Base-by-base conservation (phyloP, 2,888 invertebrate genomes). In the Phaedon cochleariae region DNA sequence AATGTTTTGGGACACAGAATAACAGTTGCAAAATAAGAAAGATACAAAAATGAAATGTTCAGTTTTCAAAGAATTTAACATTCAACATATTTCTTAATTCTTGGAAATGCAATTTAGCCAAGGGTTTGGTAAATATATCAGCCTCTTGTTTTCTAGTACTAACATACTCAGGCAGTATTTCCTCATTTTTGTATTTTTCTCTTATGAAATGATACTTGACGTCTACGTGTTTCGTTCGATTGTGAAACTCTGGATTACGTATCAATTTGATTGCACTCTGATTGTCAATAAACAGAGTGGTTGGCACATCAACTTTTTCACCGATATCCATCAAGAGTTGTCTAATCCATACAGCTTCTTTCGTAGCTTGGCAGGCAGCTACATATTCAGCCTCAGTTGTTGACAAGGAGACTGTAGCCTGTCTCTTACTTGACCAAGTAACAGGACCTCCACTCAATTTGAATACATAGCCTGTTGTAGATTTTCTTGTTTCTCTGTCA, bases 301-400 rank as follows among this genome's bases (percentile, higher is more conserved):
- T 60, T 7, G 31, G 52, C 20, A 34, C 20, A 20, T 12, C 29
- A 17, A 69, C 29, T 48, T 70, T 64, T 49, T 46, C 26, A 9
- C 26, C 48, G 9, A 48, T 59, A 5, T 17, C 59, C 9, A 5
- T 52, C 18, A 22, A 31, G 0, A 70, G 37, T n/a, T 61, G 65
- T 51, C 49, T 21, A 20, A 72, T 46, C 52, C 68, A 72, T 41
- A 74, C 64, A 5, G 70, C 65, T 48, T 76, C 74, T 49, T 69
- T 70, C 6, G 67, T 48, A 10, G 65, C 70, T 55, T 76, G 71
- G 12, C 66, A 45, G 37, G 71, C 53, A 51, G 71, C 62, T 60
- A 76, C 70, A 60, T 73, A 75, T 58, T 75, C 72, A 1, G 75
- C 73, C 59, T 76, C 73, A 6, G 70, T 73, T 31, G 72, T 76